Evolutionary conservation across 1,140 invertebrate genomes (phyloP).

Genomic region (Bilobella aurantiaca): DNA sequence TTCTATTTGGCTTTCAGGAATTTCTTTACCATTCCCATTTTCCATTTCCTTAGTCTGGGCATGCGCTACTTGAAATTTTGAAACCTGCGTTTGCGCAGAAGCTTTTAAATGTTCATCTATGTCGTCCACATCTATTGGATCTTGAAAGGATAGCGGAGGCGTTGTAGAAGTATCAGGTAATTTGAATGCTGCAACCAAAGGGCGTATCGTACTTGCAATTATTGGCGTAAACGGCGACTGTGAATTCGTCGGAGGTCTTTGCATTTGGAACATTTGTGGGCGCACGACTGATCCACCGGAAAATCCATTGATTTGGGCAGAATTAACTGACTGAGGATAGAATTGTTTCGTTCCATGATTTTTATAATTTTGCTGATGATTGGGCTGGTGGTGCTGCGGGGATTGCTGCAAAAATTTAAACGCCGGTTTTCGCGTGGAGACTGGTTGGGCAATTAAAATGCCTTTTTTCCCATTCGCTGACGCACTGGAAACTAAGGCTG

Average conservation of each 20-base stretch:
- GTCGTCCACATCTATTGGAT: neutral
- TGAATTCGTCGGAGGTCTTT: neutral
- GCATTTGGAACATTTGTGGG: no score
- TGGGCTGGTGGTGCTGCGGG: neutral
- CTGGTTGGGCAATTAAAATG: slow-evolving; percentile 24
- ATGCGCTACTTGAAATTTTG: no score
- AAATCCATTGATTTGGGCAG: no score
- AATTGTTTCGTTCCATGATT: neutral
- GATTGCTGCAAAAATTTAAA: slow-evolving; percentile 1
- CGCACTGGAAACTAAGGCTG: neutral
- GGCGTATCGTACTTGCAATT: neutral
- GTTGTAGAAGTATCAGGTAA: neutral
- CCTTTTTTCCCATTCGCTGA: slow-evolving; percentile 6
- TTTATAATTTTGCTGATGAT: neutral
- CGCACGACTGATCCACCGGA: no score
- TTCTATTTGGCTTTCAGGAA: neutral
- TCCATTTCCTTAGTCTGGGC: neutral
- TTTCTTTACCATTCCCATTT: neutral
- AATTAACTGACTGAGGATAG: neutral
- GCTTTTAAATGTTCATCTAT: neutral
- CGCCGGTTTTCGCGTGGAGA: neutral
- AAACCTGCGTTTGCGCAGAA: neutral
- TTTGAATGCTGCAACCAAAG: neutral
- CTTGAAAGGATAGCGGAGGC: neutral
- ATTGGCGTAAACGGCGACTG: neutral